Evolutionary conservation across 2,888 invertebrate species (phyloP).

Genomic region (Acanthosepion esculentum): DNA sequence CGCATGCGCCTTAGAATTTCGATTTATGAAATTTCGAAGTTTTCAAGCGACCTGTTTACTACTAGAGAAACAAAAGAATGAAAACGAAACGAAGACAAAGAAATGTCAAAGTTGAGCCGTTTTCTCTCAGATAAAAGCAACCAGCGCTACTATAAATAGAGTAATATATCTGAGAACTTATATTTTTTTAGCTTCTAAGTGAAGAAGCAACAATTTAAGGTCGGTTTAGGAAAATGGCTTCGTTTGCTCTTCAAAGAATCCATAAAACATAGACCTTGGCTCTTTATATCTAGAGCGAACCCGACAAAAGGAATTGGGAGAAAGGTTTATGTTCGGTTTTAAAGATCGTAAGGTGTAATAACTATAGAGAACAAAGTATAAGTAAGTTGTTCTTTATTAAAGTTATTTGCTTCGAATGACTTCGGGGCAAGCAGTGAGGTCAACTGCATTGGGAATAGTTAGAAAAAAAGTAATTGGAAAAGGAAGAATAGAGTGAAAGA

Average conservation of each 20-base stretch:
- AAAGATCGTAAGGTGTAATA: conserved; percentile 1
- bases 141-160: not conserved
- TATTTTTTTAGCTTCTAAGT: not conserved
- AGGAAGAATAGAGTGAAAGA: no score
- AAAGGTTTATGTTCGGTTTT: not conserved
- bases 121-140: not conserved
- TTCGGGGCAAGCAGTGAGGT: not conserved
- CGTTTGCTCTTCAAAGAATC: not conserved
- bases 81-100: not conserved
- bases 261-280: not conserved
- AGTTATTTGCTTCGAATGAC: not conserved
- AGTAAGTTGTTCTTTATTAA: not conserved
- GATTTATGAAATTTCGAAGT: not conserved
- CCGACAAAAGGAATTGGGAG: not conserved
- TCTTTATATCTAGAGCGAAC: not conserved
- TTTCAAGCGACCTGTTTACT: not conserved
- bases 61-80: not conserved
- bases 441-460: not conserved
- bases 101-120: not conserved
- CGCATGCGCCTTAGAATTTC: not conserved
- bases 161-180: not conserved
- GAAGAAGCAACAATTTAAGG: not conserved
- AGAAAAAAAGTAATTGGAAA: no score
- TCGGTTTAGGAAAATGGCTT: not conserved
- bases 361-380: not conserved